Conservation (phyloP, 2,888 invertebrate genomes). For the Mesorhabditis belari region DNA sequence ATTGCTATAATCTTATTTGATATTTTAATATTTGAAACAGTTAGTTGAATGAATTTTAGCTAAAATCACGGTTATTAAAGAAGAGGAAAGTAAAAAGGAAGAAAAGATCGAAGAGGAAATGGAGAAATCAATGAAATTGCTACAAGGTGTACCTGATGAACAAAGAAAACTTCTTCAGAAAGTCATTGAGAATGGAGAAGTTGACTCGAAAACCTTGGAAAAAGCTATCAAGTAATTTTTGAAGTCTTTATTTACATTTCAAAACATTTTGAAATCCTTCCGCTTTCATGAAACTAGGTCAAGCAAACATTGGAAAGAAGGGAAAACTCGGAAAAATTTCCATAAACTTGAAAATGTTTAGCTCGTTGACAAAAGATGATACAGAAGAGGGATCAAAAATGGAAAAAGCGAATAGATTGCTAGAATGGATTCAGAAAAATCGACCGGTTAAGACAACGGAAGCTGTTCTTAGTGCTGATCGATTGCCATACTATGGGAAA, state of each 20-base stretch:
- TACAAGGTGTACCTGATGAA: constrained; percentile 24
- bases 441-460: constrained; percentile 30
- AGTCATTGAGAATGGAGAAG: constrained; percentile 42
- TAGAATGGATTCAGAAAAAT: constrained; percentile 49
- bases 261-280: constrained; percentile 8
- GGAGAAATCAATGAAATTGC: neutral
- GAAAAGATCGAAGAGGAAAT: neutral
- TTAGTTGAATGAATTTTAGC: too few relatives aligned
- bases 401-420: constrained; percentile 35
- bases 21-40: too few relatives aligned
- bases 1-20: neutral
- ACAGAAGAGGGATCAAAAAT: constrained; percentile 27
- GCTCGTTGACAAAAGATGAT: constrained; percentile 35
- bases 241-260: neutral
- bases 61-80: neutral
- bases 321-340: too few relatives aligned
- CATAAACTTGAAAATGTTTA: too few relatives aligned
- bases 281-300: too few relatives aligned
- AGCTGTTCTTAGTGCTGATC: constrained; percentile 21
- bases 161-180: constrained; percentile 37
- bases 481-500: constrained; percentile 49
- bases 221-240: constrained; percentile 26
- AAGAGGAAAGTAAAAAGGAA: too few relatives aligned
- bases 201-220: constrained; percentile 27
- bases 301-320: too few relatives aligned